These are phyloP conservation scores for Nephrocerus scutellatus DNA, from an alignment of 2,888 invertebrate species.

Conservation along the genomic window DNA sequence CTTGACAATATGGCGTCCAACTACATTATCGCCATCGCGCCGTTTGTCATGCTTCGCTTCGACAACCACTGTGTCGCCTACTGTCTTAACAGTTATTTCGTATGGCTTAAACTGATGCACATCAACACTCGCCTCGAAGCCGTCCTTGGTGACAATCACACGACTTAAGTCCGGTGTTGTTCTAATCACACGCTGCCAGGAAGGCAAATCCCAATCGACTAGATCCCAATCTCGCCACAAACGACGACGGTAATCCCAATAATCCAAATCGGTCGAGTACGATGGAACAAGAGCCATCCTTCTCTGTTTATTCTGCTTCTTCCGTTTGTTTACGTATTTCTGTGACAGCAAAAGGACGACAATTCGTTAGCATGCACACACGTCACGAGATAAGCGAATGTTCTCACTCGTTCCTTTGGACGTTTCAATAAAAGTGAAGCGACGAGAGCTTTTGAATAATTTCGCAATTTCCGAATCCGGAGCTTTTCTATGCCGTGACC, in stretches of 20 bases:
- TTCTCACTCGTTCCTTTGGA: conserved; percentile 1
- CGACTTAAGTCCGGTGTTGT: conserved; percentile 45
- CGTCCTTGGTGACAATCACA: conserved; percentile 54
- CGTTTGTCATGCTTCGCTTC: conserved; percentile 66
- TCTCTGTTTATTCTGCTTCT: neutral
- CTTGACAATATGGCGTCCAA: conserved; percentile 74
- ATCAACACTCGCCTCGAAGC: conserved; percentile 61
- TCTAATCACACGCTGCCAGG: conserved; percentile 42
- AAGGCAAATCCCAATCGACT: conserved; percentile 41
- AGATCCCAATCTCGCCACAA: conserved; percentile 45
- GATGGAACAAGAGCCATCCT: conserved; percentile 41
- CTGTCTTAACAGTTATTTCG: conserved; percentile 62
- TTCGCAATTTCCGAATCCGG: conserved; percentile 2
- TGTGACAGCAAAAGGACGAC: neutral
- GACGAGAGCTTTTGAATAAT: conserved; percentile 2
- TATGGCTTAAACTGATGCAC: conserved; percentile 63
- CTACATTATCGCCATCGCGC: conserved; percentile 64
- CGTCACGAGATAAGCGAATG: conserved; percentile 12
- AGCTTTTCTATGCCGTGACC: conserved; percentile 29
- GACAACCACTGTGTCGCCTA: conserved; percentile 55
- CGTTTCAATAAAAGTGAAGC: neutral
- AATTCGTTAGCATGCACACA: conserved; percentile 27
- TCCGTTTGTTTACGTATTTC: conserved; percentile 10
- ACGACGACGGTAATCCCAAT: conserved; percentile 44
- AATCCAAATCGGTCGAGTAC: conserved; percentile 39